Evolutionary conservation across 2,113 vertebrate genomes (phyloP), one percentile per base, ranked within the genome.

Genomic region (Rafetus swinhoei): DNA sequence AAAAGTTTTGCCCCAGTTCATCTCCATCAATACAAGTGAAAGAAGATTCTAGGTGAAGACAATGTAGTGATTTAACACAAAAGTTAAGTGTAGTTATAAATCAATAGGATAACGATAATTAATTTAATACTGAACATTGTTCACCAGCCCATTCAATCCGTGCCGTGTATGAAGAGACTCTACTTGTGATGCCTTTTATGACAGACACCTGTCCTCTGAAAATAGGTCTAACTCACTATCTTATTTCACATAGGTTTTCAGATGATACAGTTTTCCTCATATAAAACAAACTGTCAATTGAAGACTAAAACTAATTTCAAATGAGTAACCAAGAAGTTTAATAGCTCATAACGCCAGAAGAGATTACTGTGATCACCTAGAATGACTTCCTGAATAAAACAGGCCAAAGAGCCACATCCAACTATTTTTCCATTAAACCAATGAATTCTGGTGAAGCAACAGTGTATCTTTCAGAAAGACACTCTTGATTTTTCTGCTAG

Each of bases 291-390:
- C 21, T 55, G 59, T 69, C 55, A 72, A 80, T 5, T 77, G 16
- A 22, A 81, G 89, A 18, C 12, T 29, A 69, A 60, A 87, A 84
- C n/a, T 35, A n/a, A 90, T 80, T 80, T 95, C 85, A 96, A 92
- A 83, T 25, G 45, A 13, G 3, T 62, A 87, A 62, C 79, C 32
- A 32, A 89, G 9, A 92, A 82, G 3, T 83, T 89, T 27, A 32
- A 79, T 3, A 5, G 21, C 56, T 45, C 56, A 89, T 60, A 32
- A 72, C 85, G 29, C 85, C 76, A 50, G 45, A 82, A 69, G 22
- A 35, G 24, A 82, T 81, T 60, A 82, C 79, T 92, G 15, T 62
- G 81, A 24, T 80, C 6, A 29, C 55, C 81, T 88, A 79, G 76
- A 65, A 50, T 65, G 76, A 88, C 54, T 9, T 50, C 27, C 54